Evolutionary conservation across 2,888 invertebrate species (phyloP).

Genomic region (Iphiclides podalirius): DNA sequence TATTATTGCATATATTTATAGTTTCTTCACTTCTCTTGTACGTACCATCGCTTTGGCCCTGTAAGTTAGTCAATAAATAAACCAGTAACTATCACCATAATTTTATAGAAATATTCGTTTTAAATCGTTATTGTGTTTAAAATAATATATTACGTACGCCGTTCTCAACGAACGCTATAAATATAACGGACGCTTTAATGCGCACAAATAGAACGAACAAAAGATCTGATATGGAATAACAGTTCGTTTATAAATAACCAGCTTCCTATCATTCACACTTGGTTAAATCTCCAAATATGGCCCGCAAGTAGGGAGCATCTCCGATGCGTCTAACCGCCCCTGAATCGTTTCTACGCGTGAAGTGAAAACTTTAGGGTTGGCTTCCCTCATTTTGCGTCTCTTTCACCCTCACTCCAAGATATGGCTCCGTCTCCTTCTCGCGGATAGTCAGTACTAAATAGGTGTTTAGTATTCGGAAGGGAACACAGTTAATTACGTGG

Average conservation of each 20-base stretch:
- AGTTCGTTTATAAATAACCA: constrained; percentile 50
- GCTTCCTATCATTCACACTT: constrained; percentile 63
- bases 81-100: no score
- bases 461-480: constrained; percentile 78
- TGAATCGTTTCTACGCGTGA: constrained; percentile 38
- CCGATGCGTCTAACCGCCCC: constrained; percentile 50
- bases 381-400: constrained; percentile 45
- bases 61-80: no score
- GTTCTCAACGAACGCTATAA: no score
- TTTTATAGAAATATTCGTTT: no score
- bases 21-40: no score
- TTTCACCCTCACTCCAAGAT: constrained; percentile 34
- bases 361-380: constrained; percentile 59
- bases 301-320: constrained; percentile 42
- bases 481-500: constrained; percentile 73
- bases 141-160: no score
- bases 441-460: constrained; percentile 71
- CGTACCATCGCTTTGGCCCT: no score
- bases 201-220: no score
- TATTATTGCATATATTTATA: no score
- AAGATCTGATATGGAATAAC: no score
- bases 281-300: constrained; percentile 53
- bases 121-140: no score
- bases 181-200: no score
- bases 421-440: constrained; percentile 39